A percentile compares a stretch with the other conserved stretches of the same genome.
These are phyloP conservation scores for Macroteleia sp. DNA, from an alignment of 2,888 invertebrate genomes.

Conservation along the genomic window DNA sequence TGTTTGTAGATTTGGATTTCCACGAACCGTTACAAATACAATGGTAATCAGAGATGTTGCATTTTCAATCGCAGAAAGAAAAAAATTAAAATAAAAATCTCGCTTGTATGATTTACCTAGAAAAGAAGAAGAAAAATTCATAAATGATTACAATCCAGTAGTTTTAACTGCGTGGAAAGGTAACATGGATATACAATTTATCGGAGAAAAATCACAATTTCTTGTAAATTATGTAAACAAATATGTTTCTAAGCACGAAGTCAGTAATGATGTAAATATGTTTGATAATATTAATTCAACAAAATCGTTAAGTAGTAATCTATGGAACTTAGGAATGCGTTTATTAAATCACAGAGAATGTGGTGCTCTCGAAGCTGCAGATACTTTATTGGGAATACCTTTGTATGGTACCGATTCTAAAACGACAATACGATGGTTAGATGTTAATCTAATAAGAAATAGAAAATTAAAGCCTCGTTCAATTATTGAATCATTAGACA, in stretches of 20 bases:
- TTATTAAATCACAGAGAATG: slow-evolving; percentile 52
- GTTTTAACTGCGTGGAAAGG: no score
- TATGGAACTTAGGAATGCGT: slow-evolving; percentile 65
- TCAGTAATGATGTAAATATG: slow-evolving; percentile 65
- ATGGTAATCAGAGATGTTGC: slow-evolving; percentile 62
- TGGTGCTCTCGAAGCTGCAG: no score
- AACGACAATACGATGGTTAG: slow-evolving; percentile 71
- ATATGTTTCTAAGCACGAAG: slow-evolving; percentile 73
- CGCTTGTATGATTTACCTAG: slow-evolving; percentile 73
- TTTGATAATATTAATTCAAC: slow-evolving; percentile 71
- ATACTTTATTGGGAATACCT: slow-evolving; percentile 39
- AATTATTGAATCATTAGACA: slow-evolving; percentile 64
- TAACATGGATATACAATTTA: no score
- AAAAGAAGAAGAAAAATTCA: slow-evolving; percentile 51
- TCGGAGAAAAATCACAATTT: no score
- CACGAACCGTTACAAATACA: slow-evolving; percentile 53
- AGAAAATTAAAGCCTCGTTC: slow-evolving; percentile 33
- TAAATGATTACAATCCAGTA: no score
- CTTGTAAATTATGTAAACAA: slow-evolving; percentile 72
- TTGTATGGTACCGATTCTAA: slow-evolving; percentile 48
- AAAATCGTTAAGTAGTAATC: slow-evolving; percentile 68
- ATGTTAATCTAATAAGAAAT: slow-evolving; percentile 62
- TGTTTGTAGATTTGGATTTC: slow-evolving; percentile 69
- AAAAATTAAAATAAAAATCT: slow-evolving; percentile 66
- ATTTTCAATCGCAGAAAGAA: slow-evolving; percentile 71